Percentiles rank a stretch among this genome's conserved stretches.
Conservation (phyloP, 2,113 vertebrate species). For the Eonycteris spelaea region DNA sequence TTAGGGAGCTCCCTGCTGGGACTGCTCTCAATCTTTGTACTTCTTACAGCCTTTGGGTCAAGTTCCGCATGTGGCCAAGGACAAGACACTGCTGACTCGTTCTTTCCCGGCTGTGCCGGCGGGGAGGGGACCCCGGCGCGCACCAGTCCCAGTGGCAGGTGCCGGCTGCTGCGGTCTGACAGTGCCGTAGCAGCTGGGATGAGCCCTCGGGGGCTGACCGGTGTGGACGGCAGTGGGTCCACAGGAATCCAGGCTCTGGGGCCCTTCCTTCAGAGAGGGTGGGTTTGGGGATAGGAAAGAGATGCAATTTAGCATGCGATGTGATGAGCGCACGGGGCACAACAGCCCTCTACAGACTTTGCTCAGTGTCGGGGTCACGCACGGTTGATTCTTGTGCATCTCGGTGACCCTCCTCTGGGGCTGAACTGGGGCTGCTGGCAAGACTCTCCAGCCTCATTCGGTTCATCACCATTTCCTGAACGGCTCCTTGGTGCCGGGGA, state of each 20-base stretch:
- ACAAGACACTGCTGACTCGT: constrained; percentile 46
- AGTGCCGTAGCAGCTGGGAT: constrained; percentile 56
- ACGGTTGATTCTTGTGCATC: accelerated
- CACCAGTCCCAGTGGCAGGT: constrained; percentile 47
- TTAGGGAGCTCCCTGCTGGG: constrained; percentile 26
- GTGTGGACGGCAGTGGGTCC: background rate
- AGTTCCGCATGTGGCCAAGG: background rate
- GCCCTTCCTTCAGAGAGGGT: background rate
- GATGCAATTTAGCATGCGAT: background rate
- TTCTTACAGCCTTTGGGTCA: background rate
- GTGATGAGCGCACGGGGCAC: accelerated
- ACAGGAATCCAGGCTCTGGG: background rate
- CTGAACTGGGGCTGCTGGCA: background rate
- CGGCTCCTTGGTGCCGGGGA: background rate
- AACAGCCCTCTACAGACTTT: accelerated
- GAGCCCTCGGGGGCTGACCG: constrained; percentile 56
- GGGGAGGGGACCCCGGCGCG: constrained; percentile 25
- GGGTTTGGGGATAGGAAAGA: background rate
- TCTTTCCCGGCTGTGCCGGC: constrained; percentile 30
- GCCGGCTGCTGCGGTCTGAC: constrained; percentile 61
- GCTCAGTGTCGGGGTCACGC: accelerated
- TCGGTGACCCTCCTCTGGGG: background rate
- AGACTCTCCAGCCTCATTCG: background rate
- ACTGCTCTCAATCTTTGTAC: background rate
- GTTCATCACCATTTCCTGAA: background rate